Conservation (phyloP, 2,113 vertebrate genomes). For the Catharus minimus region DNA sequence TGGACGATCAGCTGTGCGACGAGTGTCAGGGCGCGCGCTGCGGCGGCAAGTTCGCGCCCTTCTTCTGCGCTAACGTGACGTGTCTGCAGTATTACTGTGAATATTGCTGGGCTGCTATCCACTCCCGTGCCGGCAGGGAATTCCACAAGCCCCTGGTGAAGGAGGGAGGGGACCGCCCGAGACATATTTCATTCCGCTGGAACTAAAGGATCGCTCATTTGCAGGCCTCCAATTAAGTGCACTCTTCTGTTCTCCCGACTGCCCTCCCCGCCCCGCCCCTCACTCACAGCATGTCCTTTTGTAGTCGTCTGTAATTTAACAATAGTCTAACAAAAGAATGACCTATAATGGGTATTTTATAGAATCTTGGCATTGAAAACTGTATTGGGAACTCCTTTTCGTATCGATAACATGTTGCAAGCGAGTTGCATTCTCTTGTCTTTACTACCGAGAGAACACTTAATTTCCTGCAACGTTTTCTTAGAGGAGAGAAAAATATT, state of each 20-base stretch:
- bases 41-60: slow-evolving; percentile 97
- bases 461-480: slow-evolving; percentile 76
- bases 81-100: slow-evolving; percentile 99
- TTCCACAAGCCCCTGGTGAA: slow-evolving; percentile 99
- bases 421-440: slow-evolving; percentile 74
- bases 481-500: slow-evolving; percentile 83
- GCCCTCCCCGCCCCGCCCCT: slow-evolving; percentile 74
- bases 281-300: slow-evolving; percentile 80
- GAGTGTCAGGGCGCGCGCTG: slow-evolving; percentile 99
- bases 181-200: slow-evolving; percentile 99
- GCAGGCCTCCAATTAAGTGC: slow-evolving; percentile 90
- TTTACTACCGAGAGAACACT: slow-evolving; percentile 72
- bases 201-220: slow-evolving; percentile 85
- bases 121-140: slow-evolving; percentile 95
- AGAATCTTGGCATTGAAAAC: slow-evolving; percentile 80
- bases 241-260: slow-evolving; percentile 93
- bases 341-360: slow-evolving; percentile 80
- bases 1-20: slow-evolving; percentile 99
- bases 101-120: slow-evolving; percentile 99
- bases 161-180: slow-evolving; percentile 96
- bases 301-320: slow-evolving; percentile 80
- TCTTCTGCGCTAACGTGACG: slow-evolving; percentile 99
- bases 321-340: slow-evolving; percentile 77
- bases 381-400: slow-evolving; percentile 76
- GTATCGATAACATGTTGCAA: slow-evolving; percentile 71